Percentiles rank a stretch among this genome's conserved stretches.
Conservation (phyloP, 2,888 invertebrate genomes). For the Orchesellides sinensis region DNA sequence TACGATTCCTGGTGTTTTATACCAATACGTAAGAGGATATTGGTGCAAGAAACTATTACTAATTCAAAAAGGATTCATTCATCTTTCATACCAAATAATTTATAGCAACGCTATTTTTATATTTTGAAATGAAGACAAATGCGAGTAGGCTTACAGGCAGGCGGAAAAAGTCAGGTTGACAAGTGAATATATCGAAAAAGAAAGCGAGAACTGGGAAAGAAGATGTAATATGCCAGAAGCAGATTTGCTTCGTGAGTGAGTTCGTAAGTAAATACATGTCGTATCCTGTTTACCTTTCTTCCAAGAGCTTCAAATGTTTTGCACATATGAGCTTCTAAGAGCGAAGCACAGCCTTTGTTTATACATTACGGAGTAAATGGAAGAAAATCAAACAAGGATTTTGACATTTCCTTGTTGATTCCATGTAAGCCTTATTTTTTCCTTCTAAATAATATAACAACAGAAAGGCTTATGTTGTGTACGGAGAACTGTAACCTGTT, state of each 20-base stretch:
- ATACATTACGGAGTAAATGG: background rate
- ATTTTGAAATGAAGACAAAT: conserved; percentile 38
- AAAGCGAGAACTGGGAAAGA: background rate
- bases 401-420: conserved; percentile 44
- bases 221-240: conserved; percentile 15
- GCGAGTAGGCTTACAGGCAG: background rate
- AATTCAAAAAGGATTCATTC: conserved; percentile 18
- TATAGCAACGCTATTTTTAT: background rate
- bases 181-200: background rate
- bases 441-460: background rate
- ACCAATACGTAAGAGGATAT: too few relatives aligned
- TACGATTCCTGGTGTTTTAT: too few relatives aligned
- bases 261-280: conserved; percentile 31
- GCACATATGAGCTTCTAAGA: background rate
- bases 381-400: conserved; percentile 42
- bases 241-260: background rate
- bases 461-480: background rate
- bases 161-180: background rate
- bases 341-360: conserved; percentile 11
- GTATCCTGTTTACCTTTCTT: conserved; percentile 18
- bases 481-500: background rate
- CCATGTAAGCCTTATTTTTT: background rate
- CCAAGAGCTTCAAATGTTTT: background rate
- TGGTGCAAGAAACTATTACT: too few relatives aligned
- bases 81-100: conserved; percentile 8